Evolutionary conservation across 2,113 vertebrate species (phyloP).

Genomic region (Dasyornis broadbenti): DNA sequence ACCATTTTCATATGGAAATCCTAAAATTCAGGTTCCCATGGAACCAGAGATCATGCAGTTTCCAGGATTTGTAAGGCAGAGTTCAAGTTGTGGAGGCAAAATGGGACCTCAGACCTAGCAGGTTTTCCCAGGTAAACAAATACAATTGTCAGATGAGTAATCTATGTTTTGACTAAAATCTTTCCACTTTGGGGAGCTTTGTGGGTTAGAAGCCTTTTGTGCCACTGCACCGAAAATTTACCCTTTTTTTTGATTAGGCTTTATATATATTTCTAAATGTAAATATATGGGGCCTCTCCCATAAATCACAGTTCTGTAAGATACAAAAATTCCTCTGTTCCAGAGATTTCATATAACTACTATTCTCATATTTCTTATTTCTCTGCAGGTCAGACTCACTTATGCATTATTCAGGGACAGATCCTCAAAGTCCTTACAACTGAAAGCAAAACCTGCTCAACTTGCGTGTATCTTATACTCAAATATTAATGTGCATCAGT

Average conservation of each 20-base stretch:
- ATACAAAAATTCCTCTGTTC: not conserved
- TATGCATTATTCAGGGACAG: not conserved
- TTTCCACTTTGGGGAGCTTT: rapidly evolving
- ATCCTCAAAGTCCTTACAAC: too few species aligned
- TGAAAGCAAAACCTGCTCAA: not conserved
- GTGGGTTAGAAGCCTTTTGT: not conserved
- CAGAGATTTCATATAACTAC: not conserved
- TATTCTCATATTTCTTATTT: not conserved
- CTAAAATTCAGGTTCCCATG: not conserved
- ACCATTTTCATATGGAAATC: not conserved
- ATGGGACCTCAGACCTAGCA: not conserved
- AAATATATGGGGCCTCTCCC: not conserved
- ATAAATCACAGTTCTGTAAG: not conserved
- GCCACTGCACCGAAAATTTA: not conserved
- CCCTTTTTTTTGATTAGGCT: not conserved
- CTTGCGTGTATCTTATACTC: not conserved
- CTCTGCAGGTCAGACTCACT: not conserved
- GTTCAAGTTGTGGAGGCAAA: not conserved
- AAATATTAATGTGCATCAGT: not conserved
- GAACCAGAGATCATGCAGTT: not conserved
- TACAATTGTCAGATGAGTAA: not conserved
- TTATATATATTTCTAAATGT: rapidly evolving
- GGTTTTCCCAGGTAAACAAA: not conserved
- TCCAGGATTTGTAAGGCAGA: not conserved
- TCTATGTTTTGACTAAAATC: not conserved